Conservation (phyloP, 2,888 invertebrate species). For the Agrochola lota region DNA sequence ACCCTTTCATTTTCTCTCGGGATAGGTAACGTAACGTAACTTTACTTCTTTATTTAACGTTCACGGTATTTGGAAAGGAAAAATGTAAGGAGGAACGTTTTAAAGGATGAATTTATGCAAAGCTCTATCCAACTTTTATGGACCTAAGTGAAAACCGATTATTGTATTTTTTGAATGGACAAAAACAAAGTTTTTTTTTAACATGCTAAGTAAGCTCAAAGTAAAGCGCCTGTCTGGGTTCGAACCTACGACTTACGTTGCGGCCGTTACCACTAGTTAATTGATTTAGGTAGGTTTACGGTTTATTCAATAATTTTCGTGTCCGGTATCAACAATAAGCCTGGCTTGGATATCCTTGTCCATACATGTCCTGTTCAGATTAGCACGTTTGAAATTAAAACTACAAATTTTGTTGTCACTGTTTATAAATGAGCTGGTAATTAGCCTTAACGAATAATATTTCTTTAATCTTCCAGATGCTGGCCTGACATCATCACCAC, state of each 20-base stretch:
- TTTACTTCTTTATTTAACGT: neutral
- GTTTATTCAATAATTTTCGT: neutral
- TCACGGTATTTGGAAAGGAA: neutral
- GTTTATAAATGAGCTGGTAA: neutral
- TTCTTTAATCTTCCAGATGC: neutral
- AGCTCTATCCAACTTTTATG: neutral
- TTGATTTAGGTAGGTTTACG: too few species aligned
- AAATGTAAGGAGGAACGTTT: neutral
- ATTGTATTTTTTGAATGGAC: neutral
- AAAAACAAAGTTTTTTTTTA: too few species aligned
- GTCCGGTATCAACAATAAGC: neutral
- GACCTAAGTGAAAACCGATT: neutral
- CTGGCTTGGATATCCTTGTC: neutral
- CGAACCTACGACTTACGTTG: too few species aligned
- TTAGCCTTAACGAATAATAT: neutral
- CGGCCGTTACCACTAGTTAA: too few species aligned
- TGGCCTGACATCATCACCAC: neutral
- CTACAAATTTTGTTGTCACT: neutral
- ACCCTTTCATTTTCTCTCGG: conserved; percentile 4
- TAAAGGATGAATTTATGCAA: neutral
- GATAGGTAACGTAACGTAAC: neutral
- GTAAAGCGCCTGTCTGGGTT: too few species aligned
- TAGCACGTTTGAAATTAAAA: neutral
- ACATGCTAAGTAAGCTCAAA: too few species aligned
- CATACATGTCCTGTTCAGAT: neutral